These are phyloP conservation scores for Chaenocephalus aceratus DNA, from an alignment of 2,113 vertebrate species.

Conservation along the genomic window DNA sequence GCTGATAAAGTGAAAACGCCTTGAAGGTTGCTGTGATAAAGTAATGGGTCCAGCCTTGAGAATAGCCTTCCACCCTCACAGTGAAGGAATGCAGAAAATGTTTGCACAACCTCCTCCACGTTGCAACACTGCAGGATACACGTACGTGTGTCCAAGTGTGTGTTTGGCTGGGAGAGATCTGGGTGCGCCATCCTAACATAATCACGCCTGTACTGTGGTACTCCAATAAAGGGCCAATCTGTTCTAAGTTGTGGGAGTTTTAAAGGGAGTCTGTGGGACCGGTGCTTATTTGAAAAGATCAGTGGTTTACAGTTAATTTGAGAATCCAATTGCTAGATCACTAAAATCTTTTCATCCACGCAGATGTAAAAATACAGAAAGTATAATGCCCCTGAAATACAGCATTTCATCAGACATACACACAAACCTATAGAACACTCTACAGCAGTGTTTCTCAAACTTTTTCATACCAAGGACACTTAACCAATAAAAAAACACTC, in stretches of 20 bases:
- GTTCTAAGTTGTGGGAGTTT: not conserved
- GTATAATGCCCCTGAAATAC: no score
- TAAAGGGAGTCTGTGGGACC: not conserved
- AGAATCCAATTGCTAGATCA: not conserved
- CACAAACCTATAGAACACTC: no score
- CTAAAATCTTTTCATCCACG: no score
- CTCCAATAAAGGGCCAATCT: not conserved
- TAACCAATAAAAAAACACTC: no score
- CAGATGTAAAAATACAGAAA: no score
- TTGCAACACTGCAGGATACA: constrained; percentile 55
- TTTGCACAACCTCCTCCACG: constrained; percentile 72
- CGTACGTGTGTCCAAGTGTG: constrained; percentile 29
- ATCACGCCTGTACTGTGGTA: not conserved
- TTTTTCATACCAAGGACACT: no score
- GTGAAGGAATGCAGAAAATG: constrained; percentile 77
- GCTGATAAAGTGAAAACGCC: constrained; percentile 59
- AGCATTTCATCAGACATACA: no score
- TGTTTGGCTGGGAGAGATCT: constrained; percentile 7
- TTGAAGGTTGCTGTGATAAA: constrained; percentile 70
- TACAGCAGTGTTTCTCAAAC: no score
- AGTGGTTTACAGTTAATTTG: not conserved
- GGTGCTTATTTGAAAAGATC: not conserved
- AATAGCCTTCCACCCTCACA: constrained; percentile 51
- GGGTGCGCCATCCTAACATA: constrained; percentile 11
- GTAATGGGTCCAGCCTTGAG: constrained; percentile 28